Base-by-base conservation (phyloP, 2,888 invertebrate genomes). In the Endomychus coccineus region DNA sequence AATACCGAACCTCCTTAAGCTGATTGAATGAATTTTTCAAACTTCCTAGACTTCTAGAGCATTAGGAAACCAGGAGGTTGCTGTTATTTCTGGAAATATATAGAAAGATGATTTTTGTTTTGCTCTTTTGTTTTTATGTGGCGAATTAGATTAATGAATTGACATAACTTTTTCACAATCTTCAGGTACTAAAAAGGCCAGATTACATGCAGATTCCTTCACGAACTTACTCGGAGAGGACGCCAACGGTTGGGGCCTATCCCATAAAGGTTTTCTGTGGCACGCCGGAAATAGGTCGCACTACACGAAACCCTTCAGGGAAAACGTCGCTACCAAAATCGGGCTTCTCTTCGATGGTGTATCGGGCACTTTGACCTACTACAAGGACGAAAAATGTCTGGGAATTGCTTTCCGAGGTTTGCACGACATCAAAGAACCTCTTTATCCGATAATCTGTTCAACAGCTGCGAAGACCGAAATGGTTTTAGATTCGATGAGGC, bases 381-480 rank as follows among this genome's bases (percentile, higher is more conserved):
- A 74, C 59, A 81, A 82, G 61, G 80, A 83, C 56, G 79, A 79
- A 12, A 68, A 68, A 47, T 73, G 73, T 52, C 66, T 83, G 36
- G 83, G 83, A 2, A 71, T 80, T n/a, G 83, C 81, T 1, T 83
- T 83, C 58, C 66, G 73, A 5, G 80, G 77, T 6, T 62, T 83
- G 36, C 69, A 77, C 46, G 71, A 76, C 55, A 64, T 77, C 1
- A 70, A 72, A 36, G 75, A 78, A 45, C 74, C 75, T 2, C 66
- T 83, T 2, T 83, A 72, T 57, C 83, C 83, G 1, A 74, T 80
- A 37, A 71, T 82, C 6, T 77, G 78, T 50, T 82, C 82, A 2
- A 83, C 83, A 0, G 82, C 83, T 0, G 81, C 81, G 11, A 81
- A 81, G 64, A 82, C 83, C 2, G 78, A 80, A 62, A 81, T 83